These are phyloP conservation scores for Dicerorhinus sumatrensis DNA, from an alignment of 2,113 vertebrate genomes.

Conservation along the genomic window DNA sequence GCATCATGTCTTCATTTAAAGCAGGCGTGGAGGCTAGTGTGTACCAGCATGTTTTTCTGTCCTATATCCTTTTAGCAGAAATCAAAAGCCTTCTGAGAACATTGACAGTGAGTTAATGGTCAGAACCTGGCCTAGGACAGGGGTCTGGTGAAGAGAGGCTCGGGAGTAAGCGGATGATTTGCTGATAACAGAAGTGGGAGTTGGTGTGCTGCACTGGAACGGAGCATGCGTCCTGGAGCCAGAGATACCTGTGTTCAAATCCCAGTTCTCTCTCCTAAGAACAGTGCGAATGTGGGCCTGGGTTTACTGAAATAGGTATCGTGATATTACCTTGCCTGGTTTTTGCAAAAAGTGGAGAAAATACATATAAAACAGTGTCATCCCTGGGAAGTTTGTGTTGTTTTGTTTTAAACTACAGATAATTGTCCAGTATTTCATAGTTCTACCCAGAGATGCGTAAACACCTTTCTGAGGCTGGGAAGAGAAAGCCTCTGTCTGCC, in stretches of 20 bases:
- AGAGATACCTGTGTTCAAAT: background rate
- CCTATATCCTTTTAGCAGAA: background rate
- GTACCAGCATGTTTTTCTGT: background rate
- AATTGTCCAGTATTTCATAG: background rate
- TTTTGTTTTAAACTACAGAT: slow-evolving; percentile 44
- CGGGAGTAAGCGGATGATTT: background rate
- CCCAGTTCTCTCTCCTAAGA: background rate
- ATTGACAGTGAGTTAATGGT: background rate
- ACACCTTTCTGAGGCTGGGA: background rate
- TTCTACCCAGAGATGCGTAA: background rate
- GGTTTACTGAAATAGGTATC: background rate
- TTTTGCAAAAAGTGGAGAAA: background rate
- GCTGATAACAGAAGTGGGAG: background rate
- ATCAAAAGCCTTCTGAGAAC: background rate
- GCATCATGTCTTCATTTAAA: background rate
- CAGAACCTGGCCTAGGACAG: background rate
- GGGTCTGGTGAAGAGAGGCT: background rate
- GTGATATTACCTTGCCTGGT: background rate
- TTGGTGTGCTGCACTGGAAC: background rate
- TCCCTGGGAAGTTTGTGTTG: background rate
- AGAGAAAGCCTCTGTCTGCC: background rate
- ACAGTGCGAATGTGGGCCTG: background rate
- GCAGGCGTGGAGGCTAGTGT: background rate
- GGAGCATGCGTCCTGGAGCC: background rate
- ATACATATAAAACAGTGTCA: background rate